Base-by-base conservation (phyloP, 2,888 invertebrate species). In the Hydrotaea cyrtoneurina region DNA sequence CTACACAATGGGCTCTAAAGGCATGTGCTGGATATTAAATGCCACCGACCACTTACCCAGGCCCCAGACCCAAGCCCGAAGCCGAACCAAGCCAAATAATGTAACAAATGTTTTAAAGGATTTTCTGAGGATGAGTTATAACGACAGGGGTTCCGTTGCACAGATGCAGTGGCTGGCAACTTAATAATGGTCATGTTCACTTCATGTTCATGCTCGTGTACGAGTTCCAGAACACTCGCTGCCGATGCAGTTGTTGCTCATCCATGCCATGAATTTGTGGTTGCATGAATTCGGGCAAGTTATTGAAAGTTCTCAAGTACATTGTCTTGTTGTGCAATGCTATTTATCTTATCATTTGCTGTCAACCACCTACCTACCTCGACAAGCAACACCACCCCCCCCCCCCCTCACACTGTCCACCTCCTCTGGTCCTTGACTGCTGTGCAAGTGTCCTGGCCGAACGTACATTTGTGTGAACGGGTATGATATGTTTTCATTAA, bases 241-340 rank as follows among this genome's bases (percentile, higher is more conserved):
- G 7, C 31, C 7, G 31, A 13, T 57, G 39, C 39, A 39, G 39
- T 39, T 39, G 39, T 39, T 39, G 23, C 26, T 59, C 21, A 59
- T 15, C 62, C 39, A 15, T 71, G 21, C 7, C 15, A 53, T 53
- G 55, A 31, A 53, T 13, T 72, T 19, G 31, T 31, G 19, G 53
- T 57, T 55, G 21, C 73, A 73, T 73, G 57, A 11, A 55, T 73
- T 71, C 17, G 39, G 55, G 36, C 55, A 73, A 73, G 36, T 55
- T 73, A 73, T 55, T 73, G 73, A 73, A 73, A 73, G 57, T 73
- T 73, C 36, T 73, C 55, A 55, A 73, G 55, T 72, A 50, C 53
- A 55, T 72, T 72, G 72, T 57, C 73, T 46, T 57, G 73, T 57
- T 57, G 69, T 55, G 55, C 39, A n/a, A 17, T 36, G 55, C 73